phyloP scores from a whole-genome alignment of 2,888 invertebrate species.

The Odontothrips loti region DNA sequence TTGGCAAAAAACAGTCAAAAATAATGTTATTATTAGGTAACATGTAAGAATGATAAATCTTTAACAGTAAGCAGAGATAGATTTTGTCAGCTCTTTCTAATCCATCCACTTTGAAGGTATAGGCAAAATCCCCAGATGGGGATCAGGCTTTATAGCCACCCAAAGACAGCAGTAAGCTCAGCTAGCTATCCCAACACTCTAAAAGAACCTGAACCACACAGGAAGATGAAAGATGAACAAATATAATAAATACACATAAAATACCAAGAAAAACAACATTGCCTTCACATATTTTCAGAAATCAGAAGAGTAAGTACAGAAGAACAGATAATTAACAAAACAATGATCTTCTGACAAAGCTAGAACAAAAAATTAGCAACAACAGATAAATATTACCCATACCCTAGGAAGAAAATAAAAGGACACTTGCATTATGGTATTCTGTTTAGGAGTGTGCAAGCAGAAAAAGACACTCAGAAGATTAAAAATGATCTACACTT shows the following conservation, averaged over 20 bases:
- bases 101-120: neutral
- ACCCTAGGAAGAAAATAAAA: neutral
- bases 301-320: neutral
- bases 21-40: slow-evolving; percentile 23
- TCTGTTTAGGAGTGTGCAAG: slow-evolving; percentile 13
- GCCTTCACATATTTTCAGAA: neutral
- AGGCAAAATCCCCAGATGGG: neutral
- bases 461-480: slow-evolving; percentile 21
- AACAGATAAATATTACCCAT: slow-evolving; percentile 23
- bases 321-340: slow-evolving; percentile 6
- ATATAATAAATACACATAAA: slow-evolving; percentile 7
- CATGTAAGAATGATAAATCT: slow-evolving; percentile 25
- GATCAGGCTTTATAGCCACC: neutral
- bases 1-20: slow-evolving; percentile 25
- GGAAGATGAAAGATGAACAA: slow-evolving; percentile 2
- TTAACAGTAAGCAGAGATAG: slow-evolving; percentile 7
- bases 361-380: neutral
- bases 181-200: neutral
- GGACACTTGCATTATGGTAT: neutral
- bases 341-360: slow-evolving; percentile 2
- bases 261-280: slow-evolving; percentile 11
- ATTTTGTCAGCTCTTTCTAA: neutral
- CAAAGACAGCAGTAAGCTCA: neutral
- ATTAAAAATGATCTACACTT: slow-evolving; percentile 8
- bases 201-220: slow-evolving; percentile 20